Percentiles rank a stretch among this genome's conserved stretches.
phyloP scores from a whole-genome alignment of 1,140 invertebrate species.

The Zaprionus africanus region DNA sequence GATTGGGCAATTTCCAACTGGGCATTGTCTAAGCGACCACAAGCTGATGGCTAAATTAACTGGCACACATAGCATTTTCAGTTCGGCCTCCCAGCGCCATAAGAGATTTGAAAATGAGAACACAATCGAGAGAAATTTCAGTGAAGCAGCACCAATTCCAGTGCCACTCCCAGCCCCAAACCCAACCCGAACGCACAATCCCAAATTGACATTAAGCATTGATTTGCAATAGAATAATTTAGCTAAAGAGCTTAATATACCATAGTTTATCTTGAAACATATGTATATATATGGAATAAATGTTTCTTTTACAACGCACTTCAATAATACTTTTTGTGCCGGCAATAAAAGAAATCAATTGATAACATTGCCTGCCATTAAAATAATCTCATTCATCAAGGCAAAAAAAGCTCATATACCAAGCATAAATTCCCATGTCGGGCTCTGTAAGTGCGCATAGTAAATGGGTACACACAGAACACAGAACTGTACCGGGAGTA shows the following conservation, averaged over 20 bases:
- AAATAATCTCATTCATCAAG: background rate
- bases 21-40: constrained; percentile 61
- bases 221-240: constrained; percentile 2
- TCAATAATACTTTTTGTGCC: background rate
- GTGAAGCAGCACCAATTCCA: background rate
- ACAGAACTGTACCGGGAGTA: constrained; percentile 33
- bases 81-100: constrained; percentile 29
- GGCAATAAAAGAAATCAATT: constrained; percentile 4
- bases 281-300: background rate
- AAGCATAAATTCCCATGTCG: constrained; percentile 29
- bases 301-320: background rate
- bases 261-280: background rate
- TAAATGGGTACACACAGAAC: constrained; percentile 33
- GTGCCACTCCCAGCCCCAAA: background rate
- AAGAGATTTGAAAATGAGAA: constrained; percentile 37
- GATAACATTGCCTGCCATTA: constrained; percentile 1
- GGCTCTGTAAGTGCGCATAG: constrained; percentile 30
- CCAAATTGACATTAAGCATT: background rate
- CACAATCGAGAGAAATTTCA: constrained; percentile 1
- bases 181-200: background rate
- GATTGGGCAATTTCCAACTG: constrained; percentile 68
- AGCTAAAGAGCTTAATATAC: background rate
- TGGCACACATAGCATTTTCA: constrained; percentile 59
- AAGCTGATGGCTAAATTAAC: constrained; percentile 73
- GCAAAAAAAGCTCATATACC: background rate